Evolutionary conservation across 2,797 vertebrate species (phyloP), one percentile per base, ranked within the genome.

Genomic region (Platalea minor): DNA sequence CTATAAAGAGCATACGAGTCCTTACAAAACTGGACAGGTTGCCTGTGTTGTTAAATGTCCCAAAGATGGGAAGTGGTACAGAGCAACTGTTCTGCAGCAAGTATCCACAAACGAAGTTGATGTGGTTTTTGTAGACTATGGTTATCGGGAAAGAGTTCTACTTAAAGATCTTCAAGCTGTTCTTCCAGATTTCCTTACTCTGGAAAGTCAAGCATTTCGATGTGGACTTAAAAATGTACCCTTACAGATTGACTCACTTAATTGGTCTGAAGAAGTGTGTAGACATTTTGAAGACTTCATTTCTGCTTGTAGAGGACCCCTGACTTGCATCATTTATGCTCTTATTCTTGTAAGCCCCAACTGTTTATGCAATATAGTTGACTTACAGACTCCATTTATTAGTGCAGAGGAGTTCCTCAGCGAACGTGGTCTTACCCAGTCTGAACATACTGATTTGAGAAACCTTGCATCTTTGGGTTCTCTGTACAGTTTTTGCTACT

Each of bases 61-160:
- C 17, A 91, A 85, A 60, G 98, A 99, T 94, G 97, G 97, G n/a
- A 98, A 60, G 88, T 99, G 99, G 99, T 98, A 98, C 96, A 98
- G 99, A 94, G 99, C 98, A 70, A 72, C 96, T 53, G 91, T 99
- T 82, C 56, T 97, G 85, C 97, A 96, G 56, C 94, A 94, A 9
- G 63, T 97, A 39, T 98, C 97, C 5, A 24, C 37, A 77, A 43
- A 70, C 9, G 95, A 97, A 75, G 91, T 95, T 73, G 95, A 95
- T 41, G 97, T 99, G 56, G 17, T 98, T 43, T 98, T 99, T 95
- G 98, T 99, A 77, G 99, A 99, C 97, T 99, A 98, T 82, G 99
- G 99, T 46, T 93, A 94, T 50, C 94, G 79, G 31, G 88, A 98
- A 90, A 97, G 97, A 95, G 96, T 98, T 91, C 95, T 96, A 15